Evolutionary conservation across 2,113 vertebrate species (phyloP).

Genomic region (Nesoenas mayeri): DNA sequence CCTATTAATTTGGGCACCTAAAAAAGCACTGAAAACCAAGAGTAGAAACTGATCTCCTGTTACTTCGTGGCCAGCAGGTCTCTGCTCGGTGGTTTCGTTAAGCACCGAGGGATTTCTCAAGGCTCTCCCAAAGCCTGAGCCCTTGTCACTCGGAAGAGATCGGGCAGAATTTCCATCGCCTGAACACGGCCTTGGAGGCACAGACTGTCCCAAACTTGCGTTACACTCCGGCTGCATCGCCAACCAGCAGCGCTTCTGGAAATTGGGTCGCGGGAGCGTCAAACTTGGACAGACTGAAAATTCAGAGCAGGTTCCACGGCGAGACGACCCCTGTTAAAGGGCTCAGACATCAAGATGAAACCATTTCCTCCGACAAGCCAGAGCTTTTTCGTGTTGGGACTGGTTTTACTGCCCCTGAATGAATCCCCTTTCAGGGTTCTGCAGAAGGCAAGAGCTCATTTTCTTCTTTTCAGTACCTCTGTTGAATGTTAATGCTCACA

Average conservation of each 20-base stretch:
- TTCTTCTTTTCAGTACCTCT: background rate
- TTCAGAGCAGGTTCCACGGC: fast-evolving
- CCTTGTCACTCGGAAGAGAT: background rate
- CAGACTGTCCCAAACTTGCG: background rate
- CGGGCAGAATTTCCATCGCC: background rate
- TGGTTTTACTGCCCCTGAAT: background rate
- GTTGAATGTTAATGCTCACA: background rate
- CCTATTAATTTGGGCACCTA: background rate
- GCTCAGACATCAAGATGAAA: background rate
- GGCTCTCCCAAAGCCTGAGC: background rate
- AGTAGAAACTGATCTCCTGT: background rate
- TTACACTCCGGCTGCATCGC: fast-evolving
- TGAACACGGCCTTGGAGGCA: background rate
- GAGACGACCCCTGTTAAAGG: background rate
- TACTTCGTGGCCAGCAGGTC: fast-evolving
- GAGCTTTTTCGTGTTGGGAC: background rate
- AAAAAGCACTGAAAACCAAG: background rate
- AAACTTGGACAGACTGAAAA: background rate
- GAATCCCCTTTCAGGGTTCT: background rate
- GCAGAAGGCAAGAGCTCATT: background rate
- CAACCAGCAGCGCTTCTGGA: background rate
- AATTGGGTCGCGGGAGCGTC: background rate
- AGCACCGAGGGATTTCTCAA: background rate
- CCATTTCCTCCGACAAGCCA: background rate
- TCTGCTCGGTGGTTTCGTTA: background rate